Evolutionary conservation across 30 jellyfish, hydroid and myxozoan genomes (phyloP), one percentile per base, ranked within the genome.

Genomic region (Hydractinia symbiolongicarpus): DNA sequence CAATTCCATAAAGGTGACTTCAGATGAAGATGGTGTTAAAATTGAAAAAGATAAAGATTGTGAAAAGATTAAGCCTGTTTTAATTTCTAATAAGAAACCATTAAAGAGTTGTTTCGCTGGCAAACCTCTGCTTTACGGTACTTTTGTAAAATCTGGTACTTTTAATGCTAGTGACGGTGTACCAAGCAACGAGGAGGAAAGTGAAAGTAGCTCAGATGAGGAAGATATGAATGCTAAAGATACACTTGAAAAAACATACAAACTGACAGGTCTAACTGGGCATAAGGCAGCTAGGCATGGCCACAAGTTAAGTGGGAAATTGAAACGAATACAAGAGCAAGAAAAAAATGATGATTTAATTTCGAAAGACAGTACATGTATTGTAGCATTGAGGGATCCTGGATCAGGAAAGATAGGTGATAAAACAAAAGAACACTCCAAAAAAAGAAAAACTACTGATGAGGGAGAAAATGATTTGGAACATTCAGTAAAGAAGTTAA

Each of bases 261-360:
- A 79, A 62, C 44, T 76, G 69, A 83, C 98, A 4, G 98, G 98
- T 4, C 77, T 89, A 53, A 93, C 98, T 4, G 98, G 92, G 17
- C 98, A 93, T 53, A 87, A 87, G 74, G 98, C 96, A 8, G 98
- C 98, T 8, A 82, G 98, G 14, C 98, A 93, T 81, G 98, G 98
- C 50, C 93, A 83, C 58, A 79, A 75, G 53, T 64, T 93, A 76
- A 79, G 72, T 79, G 98, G 98, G 50, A 93, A 93, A 77, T 71
- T 93, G 69, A 87, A 93, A 50, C 88, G 98, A n/a, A 69, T 93
- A 5, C 89, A 82, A 51, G 95, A 91, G 10, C 98, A 91, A 62
- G 97, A 90, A 67, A 30, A 30, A 30, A 30, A 30, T 30, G 44
- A 30, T 30, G 44, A 30, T 30, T 30, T 30, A 30, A 30, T 30